Percentiles rank a stretch among this genome's conserved stretches.
Conservation (phyloP, 2,797 vertebrate genomes). For the Artibeus lituratus region DNA sequence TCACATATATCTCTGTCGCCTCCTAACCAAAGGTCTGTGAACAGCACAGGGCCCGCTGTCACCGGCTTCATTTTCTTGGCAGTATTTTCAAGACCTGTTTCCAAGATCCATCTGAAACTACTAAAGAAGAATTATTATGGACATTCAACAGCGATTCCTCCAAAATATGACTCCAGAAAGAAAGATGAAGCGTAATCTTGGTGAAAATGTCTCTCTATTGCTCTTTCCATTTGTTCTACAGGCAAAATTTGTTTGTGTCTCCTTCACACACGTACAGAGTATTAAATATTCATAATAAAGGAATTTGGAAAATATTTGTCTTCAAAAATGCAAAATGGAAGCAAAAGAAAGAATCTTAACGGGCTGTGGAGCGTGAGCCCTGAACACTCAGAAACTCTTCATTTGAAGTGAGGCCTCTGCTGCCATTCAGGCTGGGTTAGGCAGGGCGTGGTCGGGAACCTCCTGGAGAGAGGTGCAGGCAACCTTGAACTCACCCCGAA, state of each 20-base stretch:
- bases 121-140: not conserved
- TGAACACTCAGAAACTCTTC: not conserved
- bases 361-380: not conserved
- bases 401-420: not conserved
- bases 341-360: not conserved
- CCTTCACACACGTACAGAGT: not conserved
- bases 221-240: not conserved
- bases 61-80: not conserved
- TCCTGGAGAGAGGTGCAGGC: not conserved
- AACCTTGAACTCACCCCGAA: not conserved
- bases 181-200: not conserved
- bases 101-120: not conserved
- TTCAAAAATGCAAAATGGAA: not conserved
- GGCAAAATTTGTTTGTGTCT: not conserved
- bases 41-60: not conserved
- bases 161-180: not conserved
- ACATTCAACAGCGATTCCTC: not conserved
- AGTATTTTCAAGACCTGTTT: slow-evolving; percentile 12
- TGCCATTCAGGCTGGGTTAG: not conserved
- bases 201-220: not conserved
- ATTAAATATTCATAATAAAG: not conserved
- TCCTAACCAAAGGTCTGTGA: not conserved
- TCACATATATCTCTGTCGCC: not conserved
- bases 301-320: not conserved
- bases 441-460: no score